A percentile compares a stretch with the other conserved stretches of the same genome.
Conservation (phyloP, 1,140 invertebrate species). For the Laupala kohalensis region DNA sequence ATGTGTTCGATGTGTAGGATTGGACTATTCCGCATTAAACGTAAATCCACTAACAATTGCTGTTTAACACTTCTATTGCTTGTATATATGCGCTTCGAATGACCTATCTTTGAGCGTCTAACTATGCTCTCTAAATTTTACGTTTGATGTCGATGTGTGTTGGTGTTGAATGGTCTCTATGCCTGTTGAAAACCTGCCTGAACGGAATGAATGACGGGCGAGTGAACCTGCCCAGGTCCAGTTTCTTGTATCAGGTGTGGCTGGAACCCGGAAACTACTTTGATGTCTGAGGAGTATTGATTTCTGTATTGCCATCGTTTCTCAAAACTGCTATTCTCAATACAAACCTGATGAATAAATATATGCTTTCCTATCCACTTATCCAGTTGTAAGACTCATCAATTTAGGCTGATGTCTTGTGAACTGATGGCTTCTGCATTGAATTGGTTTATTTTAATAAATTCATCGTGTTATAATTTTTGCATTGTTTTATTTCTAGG, state of each 20-base stretch:
- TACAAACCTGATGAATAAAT: background rate
- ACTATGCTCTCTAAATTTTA: no score
- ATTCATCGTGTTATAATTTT: background rate
- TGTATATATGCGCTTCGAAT: background rate
- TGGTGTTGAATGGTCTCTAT: background rate
- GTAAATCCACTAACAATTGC: background rate
- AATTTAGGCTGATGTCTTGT: background rate
- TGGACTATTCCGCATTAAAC: background rate
- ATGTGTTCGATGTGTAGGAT: background rate
- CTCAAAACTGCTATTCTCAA: background rate
- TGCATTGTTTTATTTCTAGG: background rate
- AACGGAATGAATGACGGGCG: background rate
- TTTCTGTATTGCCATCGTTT: no score
- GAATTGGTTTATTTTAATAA: background rate
- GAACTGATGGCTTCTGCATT: background rate
- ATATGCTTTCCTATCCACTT: background rate
- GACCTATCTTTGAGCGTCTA: background rate
- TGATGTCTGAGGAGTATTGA: no score
- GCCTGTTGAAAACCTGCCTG: background rate
- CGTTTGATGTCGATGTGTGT: background rate
- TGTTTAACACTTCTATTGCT: background rate
- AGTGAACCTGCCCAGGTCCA: background rate
- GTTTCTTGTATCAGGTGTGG: background rate
- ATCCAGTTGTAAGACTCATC: background rate
- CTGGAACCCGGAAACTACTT: background rate